Evolutionary conservation across 2,888 invertebrate species (phyloP).

Genomic region (Lasioglossum lativentre): DNA sequence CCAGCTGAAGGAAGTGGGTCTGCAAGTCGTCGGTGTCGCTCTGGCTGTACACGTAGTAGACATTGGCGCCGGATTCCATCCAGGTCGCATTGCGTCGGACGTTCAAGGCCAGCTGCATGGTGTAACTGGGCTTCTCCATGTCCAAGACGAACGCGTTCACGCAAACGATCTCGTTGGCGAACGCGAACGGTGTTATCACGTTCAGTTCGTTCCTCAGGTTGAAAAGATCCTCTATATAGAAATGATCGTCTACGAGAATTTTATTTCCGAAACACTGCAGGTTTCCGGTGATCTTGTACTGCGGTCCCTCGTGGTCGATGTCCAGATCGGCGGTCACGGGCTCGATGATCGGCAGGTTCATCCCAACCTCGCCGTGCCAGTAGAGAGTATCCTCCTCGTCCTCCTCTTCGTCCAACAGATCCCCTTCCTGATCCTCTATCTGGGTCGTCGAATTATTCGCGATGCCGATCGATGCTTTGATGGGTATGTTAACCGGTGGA

Average conservation of each 20-base stretch:
- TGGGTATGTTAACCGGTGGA: slow-evolving; percentile 73
- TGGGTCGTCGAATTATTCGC: background rate
- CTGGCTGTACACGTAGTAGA: slow-evolving; percentile 85
- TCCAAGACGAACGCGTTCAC: slow-evolving; percentile 85
- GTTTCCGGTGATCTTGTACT: slow-evolving; percentile 76
- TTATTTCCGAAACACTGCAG: slow-evolving; percentile 86
- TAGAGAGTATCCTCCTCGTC: slow-evolving; percentile 81
- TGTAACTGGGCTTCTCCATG: slow-evolving; percentile 83
- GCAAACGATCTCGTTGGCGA: slow-evolving; percentile 85
- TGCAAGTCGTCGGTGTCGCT: slow-evolving; percentile 81
- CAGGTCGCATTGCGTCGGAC: slow-evolving; percentile 83
- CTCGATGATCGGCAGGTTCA: slow-evolving; percentile 74
- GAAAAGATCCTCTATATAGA: slow-evolving; percentile 86
- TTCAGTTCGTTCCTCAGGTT: slow-evolving; percentile 87
- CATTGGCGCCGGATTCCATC: slow-evolving; percentile 85
- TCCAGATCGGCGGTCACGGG: slow-evolving; percentile 76
- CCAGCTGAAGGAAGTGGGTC: slow-evolving; percentile 85
- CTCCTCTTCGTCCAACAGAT: slow-evolving; percentile 84
- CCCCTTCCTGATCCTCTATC: slow-evolving; percentile 71
- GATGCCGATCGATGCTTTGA: slow-evolving; percentile 50
- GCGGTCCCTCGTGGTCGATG: slow-evolving; percentile 80
- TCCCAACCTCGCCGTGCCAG: slow-evolving; percentile 86
- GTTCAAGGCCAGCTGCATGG: slow-evolving; percentile 85
- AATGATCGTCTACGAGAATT: slow-evolving; percentile 86
- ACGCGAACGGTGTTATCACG: slow-evolving; percentile 86